phyloP scores from a whole-genome alignment of 2,888 invertebrate genomes.

The Cyclophora albipunctata region DNA sequence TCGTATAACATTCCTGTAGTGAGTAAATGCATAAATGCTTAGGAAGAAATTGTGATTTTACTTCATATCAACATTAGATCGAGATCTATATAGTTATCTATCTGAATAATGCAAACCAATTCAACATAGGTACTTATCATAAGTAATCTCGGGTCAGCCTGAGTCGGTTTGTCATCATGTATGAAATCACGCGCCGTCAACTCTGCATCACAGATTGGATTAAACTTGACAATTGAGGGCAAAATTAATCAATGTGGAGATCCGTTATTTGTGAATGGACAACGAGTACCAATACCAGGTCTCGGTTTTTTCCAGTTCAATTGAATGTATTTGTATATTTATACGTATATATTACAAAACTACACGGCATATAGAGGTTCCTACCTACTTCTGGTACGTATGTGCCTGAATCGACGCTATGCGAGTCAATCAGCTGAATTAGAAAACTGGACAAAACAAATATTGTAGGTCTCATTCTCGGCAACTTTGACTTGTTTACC shows the following conservation, averaged over 20 bases:
- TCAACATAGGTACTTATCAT: background rate
- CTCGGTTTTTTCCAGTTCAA: conserved; percentile 45
- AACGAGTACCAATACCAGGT: conserved; percentile 26
- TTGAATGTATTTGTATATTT: conserved; percentile 18
- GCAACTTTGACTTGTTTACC: conserved; percentile 22
- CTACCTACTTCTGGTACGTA: background rate
- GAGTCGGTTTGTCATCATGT: too few species aligned
- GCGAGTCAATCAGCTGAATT: conserved; percentile 2
- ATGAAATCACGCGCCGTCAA: background rate
- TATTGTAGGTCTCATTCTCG: conserved; percentile 23
- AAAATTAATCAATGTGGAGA: conserved; percentile 39
- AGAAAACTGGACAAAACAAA: conserved; percentile 20
- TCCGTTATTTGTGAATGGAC: conserved; percentile 43
- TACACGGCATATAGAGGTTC: background rate
- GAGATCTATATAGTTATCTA: too few species aligned
- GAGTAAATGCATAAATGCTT: too few species aligned
- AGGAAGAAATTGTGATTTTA: too few species aligned
- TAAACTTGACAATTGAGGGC: conserved; percentile 37
- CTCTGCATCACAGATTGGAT: conserved; percentile 17
- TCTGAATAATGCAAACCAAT: background rate
- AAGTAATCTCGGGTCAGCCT: background rate
- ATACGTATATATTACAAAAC: background rate
- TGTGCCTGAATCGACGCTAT: background rate
- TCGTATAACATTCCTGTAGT: too few species aligned
- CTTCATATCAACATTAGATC: too few species aligned